phyloP scores from a whole-genome alignment of 2,113 vertebrate genomes.

The Macroglossus sobrinus region DNA sequence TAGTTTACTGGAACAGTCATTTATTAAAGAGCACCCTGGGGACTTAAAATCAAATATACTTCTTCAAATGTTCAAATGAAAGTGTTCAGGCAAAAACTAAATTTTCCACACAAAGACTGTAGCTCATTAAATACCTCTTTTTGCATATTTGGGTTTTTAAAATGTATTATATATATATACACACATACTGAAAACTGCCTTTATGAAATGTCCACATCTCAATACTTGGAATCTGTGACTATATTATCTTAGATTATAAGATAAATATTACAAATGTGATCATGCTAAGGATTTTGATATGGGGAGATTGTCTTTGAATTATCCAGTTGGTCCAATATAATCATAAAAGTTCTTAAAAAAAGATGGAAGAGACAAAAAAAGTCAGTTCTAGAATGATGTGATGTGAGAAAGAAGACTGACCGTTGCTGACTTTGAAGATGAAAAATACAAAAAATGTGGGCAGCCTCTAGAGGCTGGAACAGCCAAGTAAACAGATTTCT shows the following conservation, averaged over 20 bases:
- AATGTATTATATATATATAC: neutral
- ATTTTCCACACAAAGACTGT: neutral
- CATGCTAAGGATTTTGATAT: neutral
- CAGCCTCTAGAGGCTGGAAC: neutral
- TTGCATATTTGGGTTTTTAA: neutral
- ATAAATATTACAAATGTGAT: neutral
- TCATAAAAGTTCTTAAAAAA: neutral
- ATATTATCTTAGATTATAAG: neutral
- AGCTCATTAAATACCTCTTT: neutral
- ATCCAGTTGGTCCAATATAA: neutral
- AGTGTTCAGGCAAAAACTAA: neutral
- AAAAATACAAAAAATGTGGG: neutral
- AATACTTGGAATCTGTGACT: neutral
- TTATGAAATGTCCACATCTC: neutral
- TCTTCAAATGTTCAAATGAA: neutral
- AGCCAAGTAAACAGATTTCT: neutral
- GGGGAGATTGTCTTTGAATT: neutral
- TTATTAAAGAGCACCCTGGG: neutral
- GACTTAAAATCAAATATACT: neutral
- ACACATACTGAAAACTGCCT: neutral
- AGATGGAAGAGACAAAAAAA: neutral
- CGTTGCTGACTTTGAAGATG: neutral
- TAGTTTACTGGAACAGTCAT: neutral
- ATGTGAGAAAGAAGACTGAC: neutral
- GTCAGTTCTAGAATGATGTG: neutral